Percentiles rank a stretch among this genome's conserved stretches.
Evolutionary conservation across 92 coral and sea anemone species (phyloP).

Genomic region (Epizoanthus illoricatus): DNA sequence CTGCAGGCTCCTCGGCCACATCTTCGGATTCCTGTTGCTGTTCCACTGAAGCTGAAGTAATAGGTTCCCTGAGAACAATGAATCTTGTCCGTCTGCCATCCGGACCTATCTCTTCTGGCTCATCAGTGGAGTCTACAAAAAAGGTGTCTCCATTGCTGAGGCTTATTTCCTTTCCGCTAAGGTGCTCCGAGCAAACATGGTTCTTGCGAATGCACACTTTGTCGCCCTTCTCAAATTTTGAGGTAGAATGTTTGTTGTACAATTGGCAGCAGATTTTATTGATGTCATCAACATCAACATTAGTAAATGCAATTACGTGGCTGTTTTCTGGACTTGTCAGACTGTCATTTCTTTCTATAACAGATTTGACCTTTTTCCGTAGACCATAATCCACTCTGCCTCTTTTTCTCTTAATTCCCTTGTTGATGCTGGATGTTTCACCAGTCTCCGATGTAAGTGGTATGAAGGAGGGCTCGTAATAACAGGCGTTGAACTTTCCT

Average conservation of each 20-base stretch:
- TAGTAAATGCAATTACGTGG: slow-evolving; percentile 47
- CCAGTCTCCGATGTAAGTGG: too few species aligned
- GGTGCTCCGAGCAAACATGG: slow-evolving; percentile 36
- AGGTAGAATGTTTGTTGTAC: slow-evolving; percentile 38
- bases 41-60: too few species aligned
- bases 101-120: slow-evolving; percentile 19
- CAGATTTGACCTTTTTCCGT: slow-evolving; percentile 15
- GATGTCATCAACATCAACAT: slow-evolving; percentile 33
- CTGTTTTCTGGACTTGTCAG: slow-evolving; percentile 32
- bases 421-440: too few species aligned
- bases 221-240: slow-evolving; percentile 38
- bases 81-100: background rate
- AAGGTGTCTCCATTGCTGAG: slow-evolving; percentile 54
- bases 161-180: slow-evolving; percentile 20
- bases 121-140: slow-evolving; percentile 3
- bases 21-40: too few species aligned
- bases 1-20: too few species aligned
- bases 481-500: too few species aligned
- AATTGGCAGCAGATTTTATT: slow-evolving; percentile 48
- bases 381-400: slow-evolving; percentile 32
- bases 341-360: slow-evolving; percentile 14
- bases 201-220: slow-evolving; percentile 50
- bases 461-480: too few species aligned
- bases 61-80: too few species aligned
- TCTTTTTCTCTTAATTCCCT: slow-evolving; percentile 1